phyloP scores from a whole-genome alignment of 2,113 vertebrate species.

The Anseranas semipalmata region DNA sequence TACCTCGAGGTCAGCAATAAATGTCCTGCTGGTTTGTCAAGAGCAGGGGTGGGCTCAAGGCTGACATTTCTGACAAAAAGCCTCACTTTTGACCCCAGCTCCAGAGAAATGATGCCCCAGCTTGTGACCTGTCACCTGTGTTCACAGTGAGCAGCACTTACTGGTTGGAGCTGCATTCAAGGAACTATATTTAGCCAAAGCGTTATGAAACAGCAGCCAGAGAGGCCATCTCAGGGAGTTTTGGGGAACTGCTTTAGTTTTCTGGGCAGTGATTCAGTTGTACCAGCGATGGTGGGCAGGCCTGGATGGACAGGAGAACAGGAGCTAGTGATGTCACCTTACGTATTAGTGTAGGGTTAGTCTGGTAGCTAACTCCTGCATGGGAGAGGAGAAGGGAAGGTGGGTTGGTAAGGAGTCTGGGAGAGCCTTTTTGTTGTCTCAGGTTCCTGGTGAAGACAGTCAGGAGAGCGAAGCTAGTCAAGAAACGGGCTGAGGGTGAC shows the following conservation, averaged over 20 bases:
- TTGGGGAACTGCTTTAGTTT: background rate
- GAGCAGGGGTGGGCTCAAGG: background rate
- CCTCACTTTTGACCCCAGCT: background rate
- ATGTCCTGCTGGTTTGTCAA: constrained; percentile 6
- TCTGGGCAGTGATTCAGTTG: background rate
- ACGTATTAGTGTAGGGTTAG: background rate
- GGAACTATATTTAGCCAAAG: constrained; percentile 6
- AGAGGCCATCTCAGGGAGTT: accelerated
- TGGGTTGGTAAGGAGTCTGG: background rate
- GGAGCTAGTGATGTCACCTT: background rate
- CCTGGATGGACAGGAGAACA: background rate
- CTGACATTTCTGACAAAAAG: background rate
- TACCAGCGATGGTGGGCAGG: background rate
- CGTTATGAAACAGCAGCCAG: background rate
- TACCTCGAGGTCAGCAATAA: background rate
- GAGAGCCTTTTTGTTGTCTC: background rate
- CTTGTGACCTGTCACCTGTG: background rate
- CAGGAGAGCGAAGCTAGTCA: background rate
- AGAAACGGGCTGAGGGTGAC: background rate
- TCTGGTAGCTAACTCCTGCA: background rate
- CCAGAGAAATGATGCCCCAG: background rate
- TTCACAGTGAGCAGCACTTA: background rate
- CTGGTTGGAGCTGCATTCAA: background rate
- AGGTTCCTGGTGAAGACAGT: background rate
- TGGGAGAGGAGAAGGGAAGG: background rate